Evolutionary conservation across 2,888 invertebrate genomes (phyloP).

Genomic region (Brassicogethes aeneus): DNA sequence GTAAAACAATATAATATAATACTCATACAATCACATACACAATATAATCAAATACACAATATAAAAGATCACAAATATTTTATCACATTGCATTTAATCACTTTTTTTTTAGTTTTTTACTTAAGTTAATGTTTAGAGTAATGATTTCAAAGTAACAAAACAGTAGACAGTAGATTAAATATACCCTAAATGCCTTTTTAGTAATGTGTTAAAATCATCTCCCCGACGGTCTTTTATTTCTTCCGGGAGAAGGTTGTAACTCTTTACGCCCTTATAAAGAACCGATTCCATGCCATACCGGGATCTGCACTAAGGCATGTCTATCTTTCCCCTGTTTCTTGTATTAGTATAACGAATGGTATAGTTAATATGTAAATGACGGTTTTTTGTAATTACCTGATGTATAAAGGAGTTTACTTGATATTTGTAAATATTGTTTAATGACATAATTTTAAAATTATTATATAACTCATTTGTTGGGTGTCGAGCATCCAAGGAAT

Average conservation of each 20-base stretch:
- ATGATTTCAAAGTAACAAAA: not conserved
- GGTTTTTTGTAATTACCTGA: too few relatives aligned
- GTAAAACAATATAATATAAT: not conserved
- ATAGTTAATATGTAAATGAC: not conserved
- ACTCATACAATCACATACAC: too few relatives aligned
- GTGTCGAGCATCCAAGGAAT: slow-evolving; percentile 1
- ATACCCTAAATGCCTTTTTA: slow-evolving; percentile 1
- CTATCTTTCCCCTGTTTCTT: too few relatives aligned
- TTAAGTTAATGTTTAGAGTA: too few relatives aligned
- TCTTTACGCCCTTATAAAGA: too few relatives aligned
- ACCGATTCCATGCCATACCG: too few relatives aligned
- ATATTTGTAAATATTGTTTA: too few relatives aligned
- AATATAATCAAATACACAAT: not conserved
- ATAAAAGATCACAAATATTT: not conserved
- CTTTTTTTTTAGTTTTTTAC: not conserved
- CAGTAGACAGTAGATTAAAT: not conserved
- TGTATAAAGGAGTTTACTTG: too few relatives aligned
- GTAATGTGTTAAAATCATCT: not conserved
- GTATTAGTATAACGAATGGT: too few relatives aligned
- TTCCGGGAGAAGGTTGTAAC: not conserved
- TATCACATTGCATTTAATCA: not conserved
- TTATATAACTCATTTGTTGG: not conserved
- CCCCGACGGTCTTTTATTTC: not conserved
- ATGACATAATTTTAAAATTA: too few relatives aligned
- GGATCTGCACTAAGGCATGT: too few relatives aligned